Conservation (phyloP, 2,888 invertebrate species). For the Eustalomyia histrio region DNA sequence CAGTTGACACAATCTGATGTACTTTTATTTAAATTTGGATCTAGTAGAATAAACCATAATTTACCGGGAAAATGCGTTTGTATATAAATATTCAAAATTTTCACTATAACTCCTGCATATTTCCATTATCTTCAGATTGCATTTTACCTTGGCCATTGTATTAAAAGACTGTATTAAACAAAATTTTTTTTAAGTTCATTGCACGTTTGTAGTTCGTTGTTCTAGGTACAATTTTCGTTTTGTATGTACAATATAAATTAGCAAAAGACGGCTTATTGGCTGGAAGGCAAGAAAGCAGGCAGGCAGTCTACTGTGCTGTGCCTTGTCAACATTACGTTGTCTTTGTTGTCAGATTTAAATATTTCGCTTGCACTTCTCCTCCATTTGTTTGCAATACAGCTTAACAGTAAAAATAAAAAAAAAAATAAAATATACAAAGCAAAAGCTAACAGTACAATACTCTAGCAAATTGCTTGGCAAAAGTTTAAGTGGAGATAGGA, state of each 20-base stretch:
- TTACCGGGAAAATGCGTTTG: too few species aligned
- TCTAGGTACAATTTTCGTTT: not conserved
- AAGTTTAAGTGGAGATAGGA: conserved; percentile 40
- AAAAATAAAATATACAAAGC: conserved; percentile 33
- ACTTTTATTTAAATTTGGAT: too few species aligned
- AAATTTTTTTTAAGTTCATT: conserved; percentile 45
- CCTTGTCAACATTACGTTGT: conserved; percentile 38
- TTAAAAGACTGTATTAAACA: conserved; percentile 8
- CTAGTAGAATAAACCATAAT: too few species aligned
- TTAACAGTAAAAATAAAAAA: conserved; percentile 10
- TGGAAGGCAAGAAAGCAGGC: conserved; percentile 9
- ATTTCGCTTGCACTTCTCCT: conserved; percentile 26
- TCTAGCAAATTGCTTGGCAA: conserved; percentile 31
- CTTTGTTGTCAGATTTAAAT: conserved; percentile 49
- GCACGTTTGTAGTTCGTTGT: conserved; percentile 26
- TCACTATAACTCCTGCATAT: not conserved
- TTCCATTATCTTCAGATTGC: not conserved
- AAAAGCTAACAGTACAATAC: conserved; percentile 7
- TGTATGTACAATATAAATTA: conserved; percentile 29
- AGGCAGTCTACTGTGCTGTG: conserved; percentile 14
- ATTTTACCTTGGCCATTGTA: conserved; percentile 12
- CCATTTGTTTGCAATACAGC: conserved; percentile 36
- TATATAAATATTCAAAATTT: not conserved
- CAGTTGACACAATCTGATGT: too few species aligned
- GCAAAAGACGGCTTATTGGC: conserved; percentile 19